Evolutionary conservation across 2,888 invertebrate genomes (phyloP), one percentile per base, ranked within the genome.

Genomic region (Andrena dorsata): DNA sequence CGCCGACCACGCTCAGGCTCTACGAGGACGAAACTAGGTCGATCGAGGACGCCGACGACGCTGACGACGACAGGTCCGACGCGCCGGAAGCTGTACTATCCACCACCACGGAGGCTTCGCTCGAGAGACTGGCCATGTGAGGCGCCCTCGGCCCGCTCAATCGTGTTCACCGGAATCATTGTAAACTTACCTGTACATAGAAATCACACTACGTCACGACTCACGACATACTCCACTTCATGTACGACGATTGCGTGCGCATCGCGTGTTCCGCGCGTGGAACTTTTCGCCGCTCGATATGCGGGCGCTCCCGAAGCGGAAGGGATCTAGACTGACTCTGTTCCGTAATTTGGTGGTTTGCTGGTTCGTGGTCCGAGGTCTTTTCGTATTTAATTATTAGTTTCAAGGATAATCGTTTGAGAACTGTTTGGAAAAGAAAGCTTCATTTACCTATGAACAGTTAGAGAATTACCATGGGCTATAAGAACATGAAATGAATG

Each of bases 61-160:
- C 61, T 0, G 86, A 84, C n/a, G 80, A 77, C 68, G 86, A 82
- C 28, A 93, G 94, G 91, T 93, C 94, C 92, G 92, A 76, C 73
- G 86, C 74, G 86, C 76, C 76, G 82, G 87, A 89, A 79, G 82
- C 74, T 75, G 81, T 41, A 13, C 58, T n/a, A 47, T 63, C 65
- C 53, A 78, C 71, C 28, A 78, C 76, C 28, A 61, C 78, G 35
- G 72, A 60, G 23, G 60, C 74, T 13, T 75, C 76, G 28, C 20
- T 85, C 47, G 87, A 85, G 64, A 76, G 80, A 82, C 51, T 83
- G 70, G 83, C 83, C 49, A 87, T 87, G 87, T 87, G 72, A 84
- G 64, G 20, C 68, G 56, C 23, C 20, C 10, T 28, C 41, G 35
- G 41, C 16, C 16, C 7, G 1, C 32, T 64, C 64, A 58, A 26